A percentile compares a stretch with the other conserved stretches of the same genome.
phyloP scores from a whole-genome alignment of 2,113 vertebrate genomes.

The Tachysurus vachellii region DNA sequence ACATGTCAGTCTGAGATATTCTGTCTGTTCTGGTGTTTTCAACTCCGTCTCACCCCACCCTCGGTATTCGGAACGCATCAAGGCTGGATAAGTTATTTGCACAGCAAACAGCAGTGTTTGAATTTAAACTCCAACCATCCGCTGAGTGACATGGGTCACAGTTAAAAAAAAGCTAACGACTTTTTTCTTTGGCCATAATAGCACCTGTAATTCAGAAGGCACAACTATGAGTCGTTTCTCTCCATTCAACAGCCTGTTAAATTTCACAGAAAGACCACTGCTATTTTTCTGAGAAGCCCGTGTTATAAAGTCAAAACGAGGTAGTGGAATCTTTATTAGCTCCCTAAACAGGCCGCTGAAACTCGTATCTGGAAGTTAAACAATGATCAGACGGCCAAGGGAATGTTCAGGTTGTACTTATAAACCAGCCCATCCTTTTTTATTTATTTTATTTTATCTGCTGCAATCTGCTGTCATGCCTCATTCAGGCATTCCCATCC shows the following conservation, averaged over 20 bases:
- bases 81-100: slow-evolving; percentile 46
- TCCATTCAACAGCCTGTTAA: slow-evolving; percentile 33
- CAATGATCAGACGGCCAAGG: slow-evolving; percentile 37
- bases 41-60: slow-evolving; percentile 5
- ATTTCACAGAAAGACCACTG: slow-evolving; percentile 33
- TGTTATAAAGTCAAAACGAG: slow-evolving; percentile 29
- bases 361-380: slow-evolving; percentile 22
- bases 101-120: slow-evolving; percentile 42
- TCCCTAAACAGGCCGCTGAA: slow-evolving; percentile 31
- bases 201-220: slow-evolving; percentile 37
- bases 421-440: not conserved
- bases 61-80: slow-evolving; percentile 26
- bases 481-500: slow-evolving; percentile 33
- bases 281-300: slow-evolving; percentile 22
- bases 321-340: slow-evolving; percentile 28
- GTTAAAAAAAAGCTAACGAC: slow-evolving; percentile 5
- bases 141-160: slow-evolving; percentile 20
- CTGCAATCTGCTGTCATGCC: slow-evolving; percentile 26
- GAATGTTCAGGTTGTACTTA: slow-evolving; percentile 12
- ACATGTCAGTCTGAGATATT: slow-evolving; percentile 30
- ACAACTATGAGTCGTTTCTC: slow-evolving; percentile 20
- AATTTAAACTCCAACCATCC: slow-evolving; percentile 37
- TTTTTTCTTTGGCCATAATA: slow-evolving; percentile 28
- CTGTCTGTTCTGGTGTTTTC: slow-evolving; percentile 15
- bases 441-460: not conserved